phyloP scores from a whole-genome alignment of 2,888 invertebrate species.

The Bellardia pandia region DNA sequence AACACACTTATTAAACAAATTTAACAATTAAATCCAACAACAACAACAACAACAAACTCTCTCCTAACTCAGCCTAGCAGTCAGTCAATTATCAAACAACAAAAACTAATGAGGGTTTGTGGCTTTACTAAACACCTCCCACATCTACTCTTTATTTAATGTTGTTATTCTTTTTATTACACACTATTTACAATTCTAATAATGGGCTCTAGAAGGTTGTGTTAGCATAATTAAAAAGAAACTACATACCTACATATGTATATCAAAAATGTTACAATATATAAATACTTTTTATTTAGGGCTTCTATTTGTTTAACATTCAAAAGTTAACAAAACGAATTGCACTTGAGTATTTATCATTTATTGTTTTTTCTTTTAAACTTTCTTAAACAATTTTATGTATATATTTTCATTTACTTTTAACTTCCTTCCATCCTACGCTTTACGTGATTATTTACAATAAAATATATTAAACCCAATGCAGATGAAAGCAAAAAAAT shows the following conservation, averaged over 20 bases:
- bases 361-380: conserved; percentile 32
- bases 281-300: conserved; percentile 62
- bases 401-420: conserved; percentile 52
- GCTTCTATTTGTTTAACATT: conserved; percentile 63
- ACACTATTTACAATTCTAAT: not conserved
- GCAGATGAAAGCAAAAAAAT: conserved; percentile 14
- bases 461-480: conserved; percentile 7
- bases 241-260: not conserved
- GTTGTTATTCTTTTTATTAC: conserved; percentile 20
- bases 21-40: not conserved
- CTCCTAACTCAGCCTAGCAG: conserved; percentile 25
- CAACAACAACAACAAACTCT: conserved; percentile 8
- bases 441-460: conserved; percentile 63
- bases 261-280: not conserved
- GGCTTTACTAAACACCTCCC: conserved; percentile 57
- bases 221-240: conserved; percentile 20
- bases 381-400: conserved; percentile 32
- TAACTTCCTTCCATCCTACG: conserved; percentile 61
- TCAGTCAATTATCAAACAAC: conserved; percentile 32
- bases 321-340: conserved; percentile 45
- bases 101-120: conserved; percentile 14
- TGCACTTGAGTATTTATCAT: conserved; percentile 58
- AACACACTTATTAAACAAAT: not conserved
- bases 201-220: conserved; percentile 17
- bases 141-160: conserved; percentile 15